A percentile compares a stretch with the other conserved stretches of the same genome.
These are phyloP conservation scores for Scaptomyza pallida DNA, from an alignment of 1,140 invertebrate species.

Conservation along the genomic window DNA sequence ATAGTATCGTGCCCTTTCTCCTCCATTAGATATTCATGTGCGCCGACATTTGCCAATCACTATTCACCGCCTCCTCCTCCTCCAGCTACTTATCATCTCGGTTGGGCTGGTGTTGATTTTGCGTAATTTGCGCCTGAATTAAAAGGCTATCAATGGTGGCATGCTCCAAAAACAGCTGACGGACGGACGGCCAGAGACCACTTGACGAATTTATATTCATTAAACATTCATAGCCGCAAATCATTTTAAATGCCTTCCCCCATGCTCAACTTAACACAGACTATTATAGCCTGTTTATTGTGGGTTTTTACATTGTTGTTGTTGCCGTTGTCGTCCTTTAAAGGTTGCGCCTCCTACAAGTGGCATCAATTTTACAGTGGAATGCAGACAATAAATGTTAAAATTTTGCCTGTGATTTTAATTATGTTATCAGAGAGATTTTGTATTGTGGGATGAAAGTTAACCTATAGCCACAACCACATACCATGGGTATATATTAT, in stretches of 20 bases:
- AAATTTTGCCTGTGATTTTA: background rate
- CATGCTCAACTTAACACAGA: background rate
- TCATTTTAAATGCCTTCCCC: conserved; percentile 53
- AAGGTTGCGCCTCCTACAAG: background rate
- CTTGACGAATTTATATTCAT: conserved; percentile 73
- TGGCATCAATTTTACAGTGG: background rate
- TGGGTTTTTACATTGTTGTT: no score
- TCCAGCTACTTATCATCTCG: background rate
- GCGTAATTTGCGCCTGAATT: conserved; percentile 75
- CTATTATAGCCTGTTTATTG: conserved; percentile 10
- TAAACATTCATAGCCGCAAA: conserved; percentile 68
- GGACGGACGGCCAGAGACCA: conserved; percentile 17
- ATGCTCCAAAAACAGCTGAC: conserved; percentile 27
- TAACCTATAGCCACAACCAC: no score
- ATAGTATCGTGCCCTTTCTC: no score
- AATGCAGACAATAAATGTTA: background rate
- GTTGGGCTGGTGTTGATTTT: conserved; percentile 64
- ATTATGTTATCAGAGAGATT: background rate
- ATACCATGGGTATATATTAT: no score
- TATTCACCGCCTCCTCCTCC: conserved; percentile 16
- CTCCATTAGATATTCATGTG: conserved; percentile 72
- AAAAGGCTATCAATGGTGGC: conserved; percentile 69
- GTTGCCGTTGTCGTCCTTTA: background rate
- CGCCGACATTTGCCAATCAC: conserved; percentile 68
- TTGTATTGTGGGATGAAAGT: no score